Base-by-base conservation (phyloP, 2,113 vertebrate genomes). In the Trematocara nigrifrons region DNA sequence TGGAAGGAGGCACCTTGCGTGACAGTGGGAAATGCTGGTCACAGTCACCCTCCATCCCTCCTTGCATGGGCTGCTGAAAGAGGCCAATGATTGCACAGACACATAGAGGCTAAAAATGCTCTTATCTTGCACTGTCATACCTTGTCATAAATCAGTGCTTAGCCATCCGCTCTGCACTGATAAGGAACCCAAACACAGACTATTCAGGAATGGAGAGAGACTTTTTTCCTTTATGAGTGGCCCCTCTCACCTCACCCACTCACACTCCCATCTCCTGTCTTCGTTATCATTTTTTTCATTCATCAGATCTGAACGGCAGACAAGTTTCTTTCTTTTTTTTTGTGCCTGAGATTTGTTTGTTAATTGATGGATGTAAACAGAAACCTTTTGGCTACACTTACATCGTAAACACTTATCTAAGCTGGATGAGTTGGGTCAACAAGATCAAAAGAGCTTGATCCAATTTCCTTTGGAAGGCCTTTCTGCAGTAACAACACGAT, bases 41-140 rank as follows among this genome's bases (percentile, higher is more conserved):
- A 91, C 86, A 86, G 87, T 89, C 52, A n/a, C 49, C 79, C 71
- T 89, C 38, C 90, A 89, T 89, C 79, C 47, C 11, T 87, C 42
- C 84, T 79, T 59, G 52, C 82, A 80, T 11, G 33, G 33, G 79
- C 83, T 88, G 82, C 77, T 92, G 84, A 86, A 90, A 84, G 71
- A 85, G 82, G 64, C 79, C 86, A 13, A 79, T 84, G 93, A 89
- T 80, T 89, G 87, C 80, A 81, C 74, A 74, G 87, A 86, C 86
- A 84, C 91, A 87, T 81, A 66, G 82, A 92, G 91, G 85, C 87
- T 90, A 82, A 91, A 90, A 91, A 85, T 29, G 82, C 47, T 89
- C 92, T 93, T 93, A 95, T 95, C 94, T 86, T 79, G 52, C 85
- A 42, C 87, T 52, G 61, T 93, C 90, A 90, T 89, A 88, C 92